These are phyloP conservation scores for Cydia fagiglandana DNA, from an alignment of 1,140 invertebrate genomes.

Conservation along the genomic window DNA sequence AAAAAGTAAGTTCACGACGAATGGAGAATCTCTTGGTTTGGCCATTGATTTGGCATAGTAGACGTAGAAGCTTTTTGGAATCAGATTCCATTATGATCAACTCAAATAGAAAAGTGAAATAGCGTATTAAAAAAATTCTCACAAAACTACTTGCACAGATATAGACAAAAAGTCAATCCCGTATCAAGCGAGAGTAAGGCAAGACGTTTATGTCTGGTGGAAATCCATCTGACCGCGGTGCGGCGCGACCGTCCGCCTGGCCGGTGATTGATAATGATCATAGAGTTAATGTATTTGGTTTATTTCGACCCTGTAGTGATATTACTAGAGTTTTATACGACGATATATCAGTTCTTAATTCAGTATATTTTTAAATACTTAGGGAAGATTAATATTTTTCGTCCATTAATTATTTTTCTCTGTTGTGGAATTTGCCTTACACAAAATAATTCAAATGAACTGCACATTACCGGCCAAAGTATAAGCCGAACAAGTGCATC, in stretches of 20 bases:
- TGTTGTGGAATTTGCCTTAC: no score
- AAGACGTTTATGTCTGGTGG: conserved; percentile 14
- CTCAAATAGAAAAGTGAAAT: no score
- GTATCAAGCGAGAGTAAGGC: not conserved
- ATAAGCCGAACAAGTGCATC: conserved; percentile 3
- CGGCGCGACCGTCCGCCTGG: not conserved
- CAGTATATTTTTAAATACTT: no score
- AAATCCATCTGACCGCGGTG: conserved; percentile 18
- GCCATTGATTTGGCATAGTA: no score
- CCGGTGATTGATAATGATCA: conserved; percentile 24
- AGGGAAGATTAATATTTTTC: no score
- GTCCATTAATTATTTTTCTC: no score
- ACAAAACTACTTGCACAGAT: not conserved
- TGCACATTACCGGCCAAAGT: not conserved
- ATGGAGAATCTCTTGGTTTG: no score
- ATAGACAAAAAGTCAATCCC: not conserved
- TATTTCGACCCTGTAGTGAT: not conserved
- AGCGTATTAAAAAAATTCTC: no score
- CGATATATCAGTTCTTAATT: not conserved
- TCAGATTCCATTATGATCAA: no score
- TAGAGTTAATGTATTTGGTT: conserved; percentile 4
- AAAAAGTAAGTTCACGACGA: no score
- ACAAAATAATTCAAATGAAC: no score
- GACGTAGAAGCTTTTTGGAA: no score
- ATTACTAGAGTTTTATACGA: not conserved